Base-by-base conservation (phyloP, 2,113 vertebrate species). In the Gymnorhina tibicen region DNA sequence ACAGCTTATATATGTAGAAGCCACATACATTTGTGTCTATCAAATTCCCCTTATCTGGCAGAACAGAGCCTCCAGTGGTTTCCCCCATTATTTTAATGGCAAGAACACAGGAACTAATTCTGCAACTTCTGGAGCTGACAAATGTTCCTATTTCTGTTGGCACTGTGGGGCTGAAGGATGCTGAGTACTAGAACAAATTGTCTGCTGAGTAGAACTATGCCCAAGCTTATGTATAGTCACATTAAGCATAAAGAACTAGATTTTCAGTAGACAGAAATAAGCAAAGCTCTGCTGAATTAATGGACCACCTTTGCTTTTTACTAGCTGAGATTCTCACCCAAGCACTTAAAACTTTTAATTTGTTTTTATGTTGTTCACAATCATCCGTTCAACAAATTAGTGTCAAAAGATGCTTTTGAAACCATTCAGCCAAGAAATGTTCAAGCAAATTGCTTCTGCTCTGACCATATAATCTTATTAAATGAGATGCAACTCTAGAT, bases 391-490 rank as follows among this genome's bases (percentile, higher is more conserved):
- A 81, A 91, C 78, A 95, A 97, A 97, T 95, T 74, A 96, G 74
- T 94, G 95, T 96, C 97, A 96, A 94, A 95, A 94, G 79, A 92
- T 85, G 70, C 47, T 89, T 89, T 92, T 64, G 83, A 81, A 96
- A 73, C 50, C 91, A 26, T 87, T 79, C 95, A 97, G 80, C 88
- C 94, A 90, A 77, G 86, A 95, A 96, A 85, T 77, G 75, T 88
- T 95, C 53, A 37, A 74, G 89, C 58, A 87, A 91, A 93, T 93
- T 96, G 93, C 93, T 93, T 93, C 91, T 86, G 75, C 75, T 94
- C 69, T 96, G 87, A 66, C 88, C 89, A 81, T 73, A 62, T 86
- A 93, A 96, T 90, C 74, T 89, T 79, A 73, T 76, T 94, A 93
- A 95, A 95, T 90, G 86, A 77, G 88, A 79, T 87, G 84, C 55